Base-by-base conservation (phyloP, 2,113 vertebrate genomes). In the Thunnus thynnus region DNA sequence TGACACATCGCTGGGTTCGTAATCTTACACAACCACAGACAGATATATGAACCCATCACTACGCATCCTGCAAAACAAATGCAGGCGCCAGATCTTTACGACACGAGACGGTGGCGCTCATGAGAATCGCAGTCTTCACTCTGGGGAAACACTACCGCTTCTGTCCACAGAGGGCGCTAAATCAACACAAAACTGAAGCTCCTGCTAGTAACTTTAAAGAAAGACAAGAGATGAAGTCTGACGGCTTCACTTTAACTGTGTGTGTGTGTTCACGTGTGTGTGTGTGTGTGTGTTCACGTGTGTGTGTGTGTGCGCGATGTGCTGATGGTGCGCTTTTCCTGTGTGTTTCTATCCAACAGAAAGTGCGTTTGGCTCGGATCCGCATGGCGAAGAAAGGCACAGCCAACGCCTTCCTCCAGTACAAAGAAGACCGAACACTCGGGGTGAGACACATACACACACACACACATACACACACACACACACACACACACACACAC, bases 381-480 rank as follows among this genome's bases (percentile, higher is more conserved):
- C 96, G 97, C 13, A 92, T 98, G 94, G 95, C 97, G 5, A 98
- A 97, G 90, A 97, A 96, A 76, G 95, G 96, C 67, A 96, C 96
- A 52, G 94, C 95, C 72, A 97, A 96, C 1, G 97, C 97, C 71
- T 98, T 97, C 94, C 94, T 98, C 76, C 96, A 95, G 81, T 97
- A 96, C 88, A 97, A 98, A 89, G 96, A 96, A 73, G 95, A 95
- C 8, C 93, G 95, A 55, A 93, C 93, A 25, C 86, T 97, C 8
- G 91, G 95, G 95, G 97, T 97, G 83, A 92, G 93, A 88, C 72
- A 48, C 44, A 76, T 27, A 61, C 51, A 60, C 54, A 60, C 20
- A 55, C 44, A 76, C 36, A 61, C 51, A 56, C 57, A 58, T 52
- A 56, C 76, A 71, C 16, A 57, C 67, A 51, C 13, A 60, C 54